A percentile compares a stretch with the other conserved stretches of the same genome.
Conservation (phyloP, 2,888 invertebrate species). For the Drosophila demipolita region DNA sequence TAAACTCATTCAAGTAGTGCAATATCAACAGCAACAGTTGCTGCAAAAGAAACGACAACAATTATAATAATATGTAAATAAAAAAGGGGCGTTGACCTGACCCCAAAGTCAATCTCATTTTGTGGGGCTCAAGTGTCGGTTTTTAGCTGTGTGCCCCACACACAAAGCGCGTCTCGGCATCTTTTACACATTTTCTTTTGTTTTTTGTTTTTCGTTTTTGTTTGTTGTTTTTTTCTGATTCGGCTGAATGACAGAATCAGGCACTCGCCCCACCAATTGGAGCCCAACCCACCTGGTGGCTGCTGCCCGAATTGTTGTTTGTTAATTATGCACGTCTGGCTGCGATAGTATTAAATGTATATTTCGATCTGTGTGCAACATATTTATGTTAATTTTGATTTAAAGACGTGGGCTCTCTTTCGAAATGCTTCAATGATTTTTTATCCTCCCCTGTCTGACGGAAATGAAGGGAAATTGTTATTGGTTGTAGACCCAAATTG, state of each 20-base stretch:
- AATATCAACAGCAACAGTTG: not conserved
- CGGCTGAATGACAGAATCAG: not conserved
- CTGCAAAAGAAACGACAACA: constrained; percentile 6
- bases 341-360: constrained; percentile 28
- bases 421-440: constrained; percentile 53
- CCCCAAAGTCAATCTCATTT: constrained; percentile 34
- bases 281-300: constrained; percentile 56
- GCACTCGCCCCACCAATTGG: not conserved
- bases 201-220: constrained; percentile 4
- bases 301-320: constrained; percentile 11
- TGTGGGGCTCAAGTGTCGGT: constrained; percentile 30
- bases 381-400: constrained; percentile 69
- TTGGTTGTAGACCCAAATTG: constrained; percentile 49
- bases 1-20: constrained; percentile 28
- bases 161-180: constrained; percentile 8
- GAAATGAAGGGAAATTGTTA: constrained; percentile 38
- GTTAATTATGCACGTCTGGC: constrained; percentile 59
- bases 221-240: constrained; percentile 7
- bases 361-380: constrained; percentile 61
- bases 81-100: constrained; percentile 64
- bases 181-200: not conserved
- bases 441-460: constrained; percentile 29
- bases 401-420: constrained; percentile 40
- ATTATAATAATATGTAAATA: constrained; percentile 39
- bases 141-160: constrained; percentile 21